phyloP scores from a whole-genome alignment of 2,113 vertebrate species.

The Channa argus region DNA sequence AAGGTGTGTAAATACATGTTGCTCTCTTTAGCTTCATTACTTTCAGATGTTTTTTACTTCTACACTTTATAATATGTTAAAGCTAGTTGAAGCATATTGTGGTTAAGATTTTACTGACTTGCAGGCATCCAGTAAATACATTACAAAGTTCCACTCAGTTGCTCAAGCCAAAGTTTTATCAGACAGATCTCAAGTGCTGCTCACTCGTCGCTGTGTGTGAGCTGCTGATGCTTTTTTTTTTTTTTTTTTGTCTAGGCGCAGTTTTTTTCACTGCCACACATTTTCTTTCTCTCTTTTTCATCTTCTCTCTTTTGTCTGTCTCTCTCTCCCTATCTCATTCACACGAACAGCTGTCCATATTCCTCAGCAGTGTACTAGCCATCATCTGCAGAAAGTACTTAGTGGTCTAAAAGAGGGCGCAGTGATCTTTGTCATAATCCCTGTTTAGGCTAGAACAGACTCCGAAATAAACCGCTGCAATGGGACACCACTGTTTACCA shows the following conservation, averaged over 20 bases:
- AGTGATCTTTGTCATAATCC: slow-evolving; percentile 68
- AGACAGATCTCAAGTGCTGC: slow-evolving; percentile 34
- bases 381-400: slow-evolving; percentile 73
- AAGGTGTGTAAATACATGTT: too few species aligned
- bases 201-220: slow-evolving; percentile 42
- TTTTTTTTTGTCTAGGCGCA: slow-evolving; percentile 54
- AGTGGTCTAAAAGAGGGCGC: slow-evolving; percentile 73
- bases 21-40: too few species aligned
- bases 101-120: slow-evolving; percentile 1
- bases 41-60: background rate
- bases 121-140: slow-evolving; percentile 19
- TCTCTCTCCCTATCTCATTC: background rate
- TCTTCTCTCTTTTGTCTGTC: background rate
- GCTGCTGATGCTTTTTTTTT: slow-evolving; percentile 77
- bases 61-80: background rate
- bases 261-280: slow-evolving; percentile 19
- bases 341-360: slow-evolving; percentile 55
- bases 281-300: slow-evolving; percentile 6
- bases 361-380: slow-evolving; percentile 30
- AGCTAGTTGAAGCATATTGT: background rate
- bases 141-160: slow-evolving; percentile 3
- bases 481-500: slow-evolving; percentile 74
- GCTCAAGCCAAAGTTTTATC: slow-evolving; percentile 28
- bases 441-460: slow-evolving; percentile 69
- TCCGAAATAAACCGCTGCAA: slow-evolving; percentile 73